Percentiles rank a stretch among this genome's conserved stretches.
Evolutionary conservation across 2,113 vertebrate species (phyloP).

Genomic region (Okapia johnstoni): DNA sequence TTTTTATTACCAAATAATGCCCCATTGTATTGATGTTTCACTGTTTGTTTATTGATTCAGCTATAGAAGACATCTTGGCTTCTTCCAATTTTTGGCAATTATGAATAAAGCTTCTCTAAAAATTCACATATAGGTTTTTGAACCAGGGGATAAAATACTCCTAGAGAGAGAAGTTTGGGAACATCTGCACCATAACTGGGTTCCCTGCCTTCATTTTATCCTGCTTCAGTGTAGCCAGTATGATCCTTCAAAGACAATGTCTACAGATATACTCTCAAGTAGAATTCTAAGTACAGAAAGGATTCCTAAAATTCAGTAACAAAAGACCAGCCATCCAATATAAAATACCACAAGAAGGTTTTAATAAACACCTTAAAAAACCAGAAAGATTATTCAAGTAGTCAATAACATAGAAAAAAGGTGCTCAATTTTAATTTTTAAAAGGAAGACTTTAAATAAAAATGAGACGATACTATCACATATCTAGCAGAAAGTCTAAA

Average conservation of each 20-base stretch:
- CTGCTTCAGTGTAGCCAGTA: not conserved
- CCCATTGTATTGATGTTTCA: not conserved
- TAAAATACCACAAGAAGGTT: not conserved
- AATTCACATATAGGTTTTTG: not conserved
- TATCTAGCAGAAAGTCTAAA: not conserved
- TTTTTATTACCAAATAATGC: not conserved
- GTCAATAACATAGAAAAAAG: not conserved
- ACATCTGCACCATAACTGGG: accelerated
- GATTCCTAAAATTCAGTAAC: not conserved
- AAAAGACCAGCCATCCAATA: not conserved
- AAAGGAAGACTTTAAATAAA: not conserved
- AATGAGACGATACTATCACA: not conserved
- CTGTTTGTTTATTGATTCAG: not conserved
- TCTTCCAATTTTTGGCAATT: not conserved
- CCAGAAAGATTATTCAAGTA: not conserved
- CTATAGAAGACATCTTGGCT: not conserved
- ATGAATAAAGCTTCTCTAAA: not conserved
- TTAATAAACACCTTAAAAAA: not conserved
- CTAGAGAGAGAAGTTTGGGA: not conserved
- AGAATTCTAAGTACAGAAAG: not conserved
- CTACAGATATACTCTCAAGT: not conserved
- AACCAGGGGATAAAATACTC: not conserved
- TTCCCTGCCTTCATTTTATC: not conserved
- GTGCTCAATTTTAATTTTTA: not conserved
- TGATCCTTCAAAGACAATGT: not conserved